phyloP scores from a whole-genome alignment of 2,797 vertebrate genomes.

The Columba guinea region DNA sequence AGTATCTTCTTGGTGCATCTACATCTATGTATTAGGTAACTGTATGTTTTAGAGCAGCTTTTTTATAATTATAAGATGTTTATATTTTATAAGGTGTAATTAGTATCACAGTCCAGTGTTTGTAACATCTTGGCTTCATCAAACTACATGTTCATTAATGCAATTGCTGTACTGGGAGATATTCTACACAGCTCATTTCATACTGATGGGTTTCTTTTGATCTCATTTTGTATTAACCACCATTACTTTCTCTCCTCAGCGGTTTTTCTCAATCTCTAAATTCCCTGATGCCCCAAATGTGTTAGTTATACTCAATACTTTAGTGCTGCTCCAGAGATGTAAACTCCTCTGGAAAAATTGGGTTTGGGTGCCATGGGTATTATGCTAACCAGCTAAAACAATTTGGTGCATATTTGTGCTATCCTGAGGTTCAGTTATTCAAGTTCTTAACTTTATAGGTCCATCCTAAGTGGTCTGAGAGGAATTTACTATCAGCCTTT shows the following conservation, averaged over 20 bases:
- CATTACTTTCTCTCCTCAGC: not conserved
- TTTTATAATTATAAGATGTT: not conserved
- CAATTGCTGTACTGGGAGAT: constrained; percentile 9
- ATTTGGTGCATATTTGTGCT: not conserved
- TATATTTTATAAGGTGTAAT: not conserved
- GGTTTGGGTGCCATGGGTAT: not conserved
- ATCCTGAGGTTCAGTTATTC: not conserved
- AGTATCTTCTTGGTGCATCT: not conserved
- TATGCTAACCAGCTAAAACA: not conserved
- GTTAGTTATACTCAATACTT: not conserved
- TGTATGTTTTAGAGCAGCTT: not conserved
- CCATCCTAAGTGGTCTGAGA: not conserved
- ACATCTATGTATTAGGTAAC: fast-evolving
- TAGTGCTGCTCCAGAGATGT: not conserved
- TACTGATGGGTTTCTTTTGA: constrained; percentile 3
- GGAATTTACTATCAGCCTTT: not conserved
- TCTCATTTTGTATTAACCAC: constrained; percentile 28
- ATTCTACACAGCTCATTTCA: constrained; percentile 42
- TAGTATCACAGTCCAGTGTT: not conserved
- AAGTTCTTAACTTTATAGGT: not conserved
- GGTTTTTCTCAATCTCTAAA: constrained; percentile 10
- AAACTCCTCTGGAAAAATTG: not conserved
- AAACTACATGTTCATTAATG: not conserved
- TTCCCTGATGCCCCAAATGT: not conserved
- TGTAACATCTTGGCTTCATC: not conserved